Evolutionary conservation across 2,797 vertebrate species (phyloP).

Genomic region (Epinephelus malabaricus): DNA sequence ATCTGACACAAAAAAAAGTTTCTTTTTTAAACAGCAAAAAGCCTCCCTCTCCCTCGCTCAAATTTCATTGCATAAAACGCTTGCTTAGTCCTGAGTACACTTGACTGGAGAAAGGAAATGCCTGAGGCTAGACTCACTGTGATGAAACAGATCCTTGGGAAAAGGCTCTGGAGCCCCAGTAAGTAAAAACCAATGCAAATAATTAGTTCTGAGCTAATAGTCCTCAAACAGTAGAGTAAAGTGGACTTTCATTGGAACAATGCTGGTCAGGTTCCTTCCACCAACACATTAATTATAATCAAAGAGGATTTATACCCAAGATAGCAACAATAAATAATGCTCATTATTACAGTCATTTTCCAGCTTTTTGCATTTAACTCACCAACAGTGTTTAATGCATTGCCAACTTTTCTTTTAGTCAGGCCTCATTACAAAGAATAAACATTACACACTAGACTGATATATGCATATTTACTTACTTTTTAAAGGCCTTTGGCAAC

Average conservation of each 20-base stretch:
- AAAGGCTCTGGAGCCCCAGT: slow-evolving; percentile 38
- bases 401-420: slow-evolving; percentile 1
- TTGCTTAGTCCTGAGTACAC: slow-evolving; percentile 44
- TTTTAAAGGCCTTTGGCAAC: neutral
- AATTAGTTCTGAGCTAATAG: slow-evolving; percentile 64
- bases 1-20: slow-evolving; percentile 27
- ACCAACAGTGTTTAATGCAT: slow-evolving; percentile 4
- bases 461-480: slow-evolving; percentile 11
- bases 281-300: slow-evolving; percentile 29
- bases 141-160: slow-evolving; percentile 60
- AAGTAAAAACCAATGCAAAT: slow-evolving; percentile 52
- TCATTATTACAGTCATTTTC: slow-evolving; percentile 19
- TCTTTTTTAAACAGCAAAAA: slow-evolving; percentile 21
- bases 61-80: slow-evolving; percentile 31
- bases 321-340: slow-evolving; percentile 3
- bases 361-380: slow-evolving; percentile 23
- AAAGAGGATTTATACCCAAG: slow-evolving; percentile 7
- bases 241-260: slow-evolving; percentile 10
- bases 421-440: slow-evolving; percentile 22
- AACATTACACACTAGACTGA: neutral
- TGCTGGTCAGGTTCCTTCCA: slow-evolving; percentile 12
- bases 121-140: slow-evolving; percentile 42
- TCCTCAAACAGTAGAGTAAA: slow-evolving; percentile 30
- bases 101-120: slow-evolving; percentile 58
- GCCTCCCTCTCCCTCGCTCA: neutral